Base-by-base conservation (phyloP, 2,888 invertebrate species). In the Paralinhomoeus sp. region DNA sequence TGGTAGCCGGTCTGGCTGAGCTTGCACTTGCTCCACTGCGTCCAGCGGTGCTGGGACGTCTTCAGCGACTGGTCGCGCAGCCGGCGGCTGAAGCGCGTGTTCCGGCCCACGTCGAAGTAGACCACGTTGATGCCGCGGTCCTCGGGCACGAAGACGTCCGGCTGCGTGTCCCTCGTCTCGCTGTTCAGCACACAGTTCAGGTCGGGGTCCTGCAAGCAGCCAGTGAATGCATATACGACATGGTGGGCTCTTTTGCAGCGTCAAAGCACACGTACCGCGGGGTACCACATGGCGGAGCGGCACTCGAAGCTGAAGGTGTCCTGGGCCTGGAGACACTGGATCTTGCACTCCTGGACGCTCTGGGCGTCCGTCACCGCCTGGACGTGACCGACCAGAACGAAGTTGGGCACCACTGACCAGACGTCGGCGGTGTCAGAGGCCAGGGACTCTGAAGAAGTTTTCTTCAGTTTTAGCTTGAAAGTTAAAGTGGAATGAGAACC, bases 51-150 rank as follows among this genome's bases (percentile, higher is more conserved):
- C 9, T 27, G 7, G 5, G 7, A 9, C 7, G 7, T 12, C 12
- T 27, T 27, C 7, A 12, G 12, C 27, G 27, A 9, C 12, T 27
- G 7, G n/a, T n/a, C n/a, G n/a, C n/a, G n/a, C 5, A 27, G 27
- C 12, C 27, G 5, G 27, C 27, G 27, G 27, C 27, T 5, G 27
- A 27, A 27, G 5, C 27, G 27, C 7, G 27, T 12, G 27, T 12
- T 12, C 12, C 27, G 5, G 20, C 37, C 33, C 22, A 51, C 39
- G 75, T 51, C 51, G 24, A 50, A 47, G 45, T 51, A 51, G 31
- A 52, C 24, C 49, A 51, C 48, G 21, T 42, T 40, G 13, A 50
- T 50, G 18, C 48, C 47, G 31, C 40, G 40, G 38, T 51, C 52
- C 42, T 53, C 53, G 24, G 41, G 42, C n/a, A 54, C 51, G 45